Conservation (phyloP, 2,113 vertebrate genomes). For the Platycercus adscitus region DNA sequence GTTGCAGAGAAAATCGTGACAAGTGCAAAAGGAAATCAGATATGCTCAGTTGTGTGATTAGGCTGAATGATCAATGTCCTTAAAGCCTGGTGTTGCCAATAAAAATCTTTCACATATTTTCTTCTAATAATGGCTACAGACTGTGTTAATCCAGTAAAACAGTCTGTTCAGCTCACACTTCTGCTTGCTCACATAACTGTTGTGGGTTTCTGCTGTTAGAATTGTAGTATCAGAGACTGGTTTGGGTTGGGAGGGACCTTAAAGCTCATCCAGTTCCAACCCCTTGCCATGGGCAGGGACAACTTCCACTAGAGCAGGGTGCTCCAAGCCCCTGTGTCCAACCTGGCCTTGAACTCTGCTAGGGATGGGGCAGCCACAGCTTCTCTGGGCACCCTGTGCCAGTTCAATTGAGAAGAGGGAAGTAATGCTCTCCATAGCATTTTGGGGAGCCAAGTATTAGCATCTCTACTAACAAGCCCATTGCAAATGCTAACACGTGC, state of each 20-base stretch:
- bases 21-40: not conserved
- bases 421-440: not conserved
- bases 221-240: not conserved
- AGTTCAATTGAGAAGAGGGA: not conserved
- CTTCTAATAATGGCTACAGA: not conserved
- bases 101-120: not conserved
- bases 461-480: no score
- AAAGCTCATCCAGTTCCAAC: not conserved
- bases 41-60: not conserved
- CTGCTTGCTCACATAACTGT: not conserved
- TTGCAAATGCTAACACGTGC: fast-evolving
- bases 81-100: not conserved
- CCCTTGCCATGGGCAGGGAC: not conserved
- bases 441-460: not conserved
- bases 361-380: not conserved
- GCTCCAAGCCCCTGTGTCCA: not conserved
- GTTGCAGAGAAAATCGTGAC: not conserved
- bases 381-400: not conserved
- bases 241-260: not conserved
- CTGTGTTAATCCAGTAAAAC: not conserved
- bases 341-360: not conserved
- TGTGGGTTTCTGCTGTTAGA: not conserved
- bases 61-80: not conserved
- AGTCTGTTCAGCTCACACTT: not conserved
- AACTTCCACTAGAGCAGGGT: not conserved